A percentile compares a stretch with the other conserved stretches of the same genome.
phyloP scores from a whole-genome alignment of 2,888 invertebrate genomes.

The Metopia argyrocephala region DNA sequence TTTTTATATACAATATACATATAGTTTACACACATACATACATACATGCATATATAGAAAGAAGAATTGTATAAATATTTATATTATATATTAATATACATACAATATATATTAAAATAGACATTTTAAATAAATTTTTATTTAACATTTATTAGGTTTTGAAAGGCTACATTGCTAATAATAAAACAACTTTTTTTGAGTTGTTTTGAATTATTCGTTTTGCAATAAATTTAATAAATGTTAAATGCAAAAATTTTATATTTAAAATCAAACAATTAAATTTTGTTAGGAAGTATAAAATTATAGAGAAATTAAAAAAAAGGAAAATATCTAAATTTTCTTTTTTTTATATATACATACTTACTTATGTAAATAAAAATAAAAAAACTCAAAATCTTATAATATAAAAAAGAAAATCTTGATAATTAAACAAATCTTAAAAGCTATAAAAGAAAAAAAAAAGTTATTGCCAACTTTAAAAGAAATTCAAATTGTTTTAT shows the following conservation, averaged over 20 bases:
- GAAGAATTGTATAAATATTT: too few species aligned
- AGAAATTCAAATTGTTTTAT: too few species aligned
- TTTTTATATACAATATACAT: slow-evolving; percentile 19
- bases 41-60: neutral
- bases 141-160: neutral
- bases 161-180: too few species aligned
- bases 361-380: neutral
- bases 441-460: neutral
- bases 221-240: neutral
- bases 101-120: neutral
- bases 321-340: neutral
- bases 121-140: neutral
- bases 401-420: neutral
- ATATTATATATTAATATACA: neutral
- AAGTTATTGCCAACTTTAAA: too few species aligned
- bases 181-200: neutral
- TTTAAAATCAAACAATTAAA: slow-evolving; percentile 13
- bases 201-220: neutral
- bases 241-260: neutral
- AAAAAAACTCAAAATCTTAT: neutral
- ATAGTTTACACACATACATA: neutral
- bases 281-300: slow-evolving; percentile 53
- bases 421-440: too few species aligned
- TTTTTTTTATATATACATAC: neutral
- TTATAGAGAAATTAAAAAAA: slow-evolving; percentile 48